Evolutionary conservation across 2,113 vertebrate genomes (phyloP).

Genomic region (Ramphastos sulfuratus): DNA sequence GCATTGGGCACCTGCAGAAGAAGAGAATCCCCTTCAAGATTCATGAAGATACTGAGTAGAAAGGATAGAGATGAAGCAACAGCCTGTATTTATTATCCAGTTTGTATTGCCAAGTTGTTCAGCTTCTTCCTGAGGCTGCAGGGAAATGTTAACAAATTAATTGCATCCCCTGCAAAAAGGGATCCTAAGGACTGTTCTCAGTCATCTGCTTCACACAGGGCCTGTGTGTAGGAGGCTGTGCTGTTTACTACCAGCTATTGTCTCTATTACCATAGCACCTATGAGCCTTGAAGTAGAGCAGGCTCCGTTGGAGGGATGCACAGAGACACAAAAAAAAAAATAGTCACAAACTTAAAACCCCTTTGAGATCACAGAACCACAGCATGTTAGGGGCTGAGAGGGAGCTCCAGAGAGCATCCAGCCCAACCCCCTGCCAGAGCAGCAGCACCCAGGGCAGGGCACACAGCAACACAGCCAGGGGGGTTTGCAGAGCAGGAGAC

Average conservation of each 20-base stretch:
- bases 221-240: not conserved
- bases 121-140: not conserved
- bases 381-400: too few species aligned
- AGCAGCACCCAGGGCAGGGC: too few species aligned
- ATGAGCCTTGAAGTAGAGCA: not conserved
- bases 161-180: conserved; percentile 14
- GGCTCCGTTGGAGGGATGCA: not conserved
- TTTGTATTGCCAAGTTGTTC: not conserved
- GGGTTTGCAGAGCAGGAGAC: too few species aligned
- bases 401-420: too few species aligned
- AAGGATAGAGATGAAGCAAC: not conserved
- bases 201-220: not conserved
- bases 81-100: rapidly evolving
- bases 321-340: not conserved
- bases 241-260: conserved; percentile 1
- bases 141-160: conserved; percentile 35
- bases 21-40: not conserved
- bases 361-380: not conserved
- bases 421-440: too few species aligned
- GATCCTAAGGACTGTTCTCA: not conserved
- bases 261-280: not conserved
- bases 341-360: not conserved
- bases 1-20: not conserved
- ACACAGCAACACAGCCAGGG: too few species aligned
- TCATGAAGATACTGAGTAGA: not conserved